Conservation (phyloP, 1,140 invertebrate genomes). For the Anthonomus grandis region DNA sequence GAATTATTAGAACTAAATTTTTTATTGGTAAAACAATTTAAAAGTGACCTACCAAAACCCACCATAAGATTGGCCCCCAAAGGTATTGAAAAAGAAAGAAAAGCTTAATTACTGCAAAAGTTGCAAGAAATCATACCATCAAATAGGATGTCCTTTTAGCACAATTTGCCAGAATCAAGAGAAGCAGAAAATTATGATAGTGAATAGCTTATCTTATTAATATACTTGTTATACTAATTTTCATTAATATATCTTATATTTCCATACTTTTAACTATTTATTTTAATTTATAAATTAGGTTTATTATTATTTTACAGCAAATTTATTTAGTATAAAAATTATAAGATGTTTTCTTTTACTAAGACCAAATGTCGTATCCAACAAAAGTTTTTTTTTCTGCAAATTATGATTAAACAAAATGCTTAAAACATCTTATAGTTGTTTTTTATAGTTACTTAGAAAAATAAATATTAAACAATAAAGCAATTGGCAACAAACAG, state of each 20-base stretch:
- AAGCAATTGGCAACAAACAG: no score
- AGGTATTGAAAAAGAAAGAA: not conserved
- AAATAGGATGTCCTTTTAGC: not conserved
- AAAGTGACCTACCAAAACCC: not conserved
- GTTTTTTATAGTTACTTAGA: no score
- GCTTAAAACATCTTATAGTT: no score
- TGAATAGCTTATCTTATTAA: not conserved
- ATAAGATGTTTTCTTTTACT: not conserved
- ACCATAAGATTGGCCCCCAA: not conserved
- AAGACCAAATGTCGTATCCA: not conserved
- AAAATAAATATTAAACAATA: no score
- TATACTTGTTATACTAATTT: no score
- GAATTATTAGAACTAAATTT: conserved; percentile 9
- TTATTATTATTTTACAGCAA: not conserved
- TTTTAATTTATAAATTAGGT: not conserved
- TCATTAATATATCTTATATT: not conserved
- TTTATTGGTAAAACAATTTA: not conserved
- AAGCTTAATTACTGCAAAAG: conserved; percentile 4
- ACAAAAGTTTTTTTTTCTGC: not conserved
- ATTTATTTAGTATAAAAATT: not conserved
- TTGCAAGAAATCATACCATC: not conserved
- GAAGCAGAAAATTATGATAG: not conserved
- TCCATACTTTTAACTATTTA: not conserved
- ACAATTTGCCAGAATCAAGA: not conserved
- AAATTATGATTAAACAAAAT: not conserved